phyloP scores from a whole-genome alignment of 2,797 vertebrate genomes.

The Anomalospiza imberbis region DNA sequence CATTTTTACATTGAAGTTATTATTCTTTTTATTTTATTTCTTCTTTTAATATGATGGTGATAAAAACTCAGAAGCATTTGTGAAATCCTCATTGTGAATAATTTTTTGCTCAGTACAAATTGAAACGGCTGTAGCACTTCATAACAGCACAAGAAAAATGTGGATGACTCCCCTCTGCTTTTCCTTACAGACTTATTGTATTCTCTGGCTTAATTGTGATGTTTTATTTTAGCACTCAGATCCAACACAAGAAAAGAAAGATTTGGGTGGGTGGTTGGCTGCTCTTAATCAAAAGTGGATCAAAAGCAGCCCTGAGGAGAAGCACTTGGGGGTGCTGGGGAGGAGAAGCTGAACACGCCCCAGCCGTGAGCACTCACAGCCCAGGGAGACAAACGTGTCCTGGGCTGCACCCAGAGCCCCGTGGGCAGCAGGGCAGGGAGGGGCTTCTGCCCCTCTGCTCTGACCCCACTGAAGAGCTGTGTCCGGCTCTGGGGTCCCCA shows the following conservation, averaged over 20 bases:
- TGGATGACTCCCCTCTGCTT: background rate
- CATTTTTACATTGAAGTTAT: background rate
- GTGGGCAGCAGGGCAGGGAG: background rate
- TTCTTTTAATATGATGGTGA: background rate
- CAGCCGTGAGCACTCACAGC: background rate
- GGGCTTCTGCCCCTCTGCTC: background rate
- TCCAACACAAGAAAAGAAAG: background rate
- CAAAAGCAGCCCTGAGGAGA: background rate
- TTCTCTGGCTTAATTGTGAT: background rate
- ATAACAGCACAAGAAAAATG: background rate
- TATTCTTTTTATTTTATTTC: background rate
- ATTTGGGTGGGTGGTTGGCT: background rate
- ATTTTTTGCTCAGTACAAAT: background rate
- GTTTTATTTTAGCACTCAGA: background rate
- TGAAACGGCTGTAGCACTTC: background rate
- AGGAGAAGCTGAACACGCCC: accelerated
- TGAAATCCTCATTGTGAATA: background rate
- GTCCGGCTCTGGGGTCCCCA: background rate
- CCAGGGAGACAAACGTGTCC: background rate
- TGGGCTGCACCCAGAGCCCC: background rate
- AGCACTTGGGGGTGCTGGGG: background rate
- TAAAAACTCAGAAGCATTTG: background rate
- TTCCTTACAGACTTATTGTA: background rate
- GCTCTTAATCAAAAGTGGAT: background rate
- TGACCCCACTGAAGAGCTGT: background rate